phyloP scores from a whole-genome alignment of 2,797 vertebrate genomes.

The Lemur catta region DNA sequence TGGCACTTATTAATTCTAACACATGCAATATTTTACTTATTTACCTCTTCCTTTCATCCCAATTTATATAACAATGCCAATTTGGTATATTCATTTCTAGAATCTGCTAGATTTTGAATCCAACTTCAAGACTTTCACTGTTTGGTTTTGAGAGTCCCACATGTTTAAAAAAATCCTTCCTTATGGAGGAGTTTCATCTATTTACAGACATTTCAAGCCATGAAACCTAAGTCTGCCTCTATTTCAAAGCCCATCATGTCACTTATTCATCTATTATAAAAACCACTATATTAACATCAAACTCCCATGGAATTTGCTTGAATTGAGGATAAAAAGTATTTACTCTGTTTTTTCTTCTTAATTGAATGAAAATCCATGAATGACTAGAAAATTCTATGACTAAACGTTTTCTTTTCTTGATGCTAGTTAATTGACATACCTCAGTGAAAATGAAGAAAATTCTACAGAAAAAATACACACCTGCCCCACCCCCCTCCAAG shows the following conservation, averaged over 20 bases:
- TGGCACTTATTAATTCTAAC: not conserved
- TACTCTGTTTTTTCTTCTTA: not conserved
- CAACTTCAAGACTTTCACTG: not conserved
- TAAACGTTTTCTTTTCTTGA: not conserved
- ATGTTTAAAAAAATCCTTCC: not conserved
- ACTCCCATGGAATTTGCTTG: not conserved
- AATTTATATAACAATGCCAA: not conserved
- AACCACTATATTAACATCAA: not conserved
- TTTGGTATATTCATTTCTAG: not conserved
- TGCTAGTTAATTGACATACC: not conserved
- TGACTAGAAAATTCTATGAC: not conserved
- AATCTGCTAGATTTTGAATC: not conserved
- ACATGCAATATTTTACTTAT: not conserved
- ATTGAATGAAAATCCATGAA: not conserved
- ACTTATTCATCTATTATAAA: not conserved
- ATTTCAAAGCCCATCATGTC: not conserved
- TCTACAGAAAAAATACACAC: not conserved
- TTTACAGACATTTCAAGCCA: not conserved
- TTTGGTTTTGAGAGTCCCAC: not conserved
- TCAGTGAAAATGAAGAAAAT: not conserved
- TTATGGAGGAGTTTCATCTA: not conserved
- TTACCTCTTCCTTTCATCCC: not conserved
- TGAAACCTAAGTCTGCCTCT: not conserved
- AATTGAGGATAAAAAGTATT: not conserved
- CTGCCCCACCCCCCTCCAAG: not conserved